Percentiles rank a stretch among this genome's conserved stretches.
Conservation (phyloP, 2,113 vertebrate genomes). For the Oryzias woworae region DNA sequence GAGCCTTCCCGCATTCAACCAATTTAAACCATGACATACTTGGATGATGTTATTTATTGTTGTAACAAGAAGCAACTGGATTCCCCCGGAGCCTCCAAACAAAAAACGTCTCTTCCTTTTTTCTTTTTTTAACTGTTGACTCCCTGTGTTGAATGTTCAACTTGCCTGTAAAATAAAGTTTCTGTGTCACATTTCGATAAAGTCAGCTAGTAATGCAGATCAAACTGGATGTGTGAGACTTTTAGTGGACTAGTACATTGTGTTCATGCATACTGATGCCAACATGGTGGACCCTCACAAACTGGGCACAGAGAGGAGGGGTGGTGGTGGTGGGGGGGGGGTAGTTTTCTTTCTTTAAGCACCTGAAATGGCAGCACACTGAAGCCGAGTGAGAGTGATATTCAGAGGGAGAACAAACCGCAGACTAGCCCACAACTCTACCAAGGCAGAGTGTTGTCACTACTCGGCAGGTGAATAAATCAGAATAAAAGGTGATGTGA, state of each 20-base stretch:
- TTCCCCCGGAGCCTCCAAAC: background rate
- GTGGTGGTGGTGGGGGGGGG: conserved; percentile 2
- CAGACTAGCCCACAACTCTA: conserved; percentile 9
- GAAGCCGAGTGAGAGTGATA: conserved; percentile 5
- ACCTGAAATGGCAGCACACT: conserved; percentile 51
- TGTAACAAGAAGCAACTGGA: conserved; percentile 4
- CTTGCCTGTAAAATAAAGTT: conserved; percentile 3
- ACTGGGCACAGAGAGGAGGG: conserved; percentile 31
- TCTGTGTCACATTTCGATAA: conserved; percentile 51
- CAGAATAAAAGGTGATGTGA: conserved; percentile 5
- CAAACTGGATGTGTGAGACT: conserved; percentile 51
- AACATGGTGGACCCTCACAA: conserved; percentile 46
- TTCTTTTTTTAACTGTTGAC: conserved; percentile 2
- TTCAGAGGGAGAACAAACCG: conserved; percentile 31
- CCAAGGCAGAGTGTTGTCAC: background rate
- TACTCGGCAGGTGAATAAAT: background rate
- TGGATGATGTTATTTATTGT: conserved; percentile 4
- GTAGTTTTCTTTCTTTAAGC: conserved; percentile 38
- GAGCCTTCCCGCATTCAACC: background rate
- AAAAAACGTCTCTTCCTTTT: conserved; percentile 8
- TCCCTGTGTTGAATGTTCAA: background rate
- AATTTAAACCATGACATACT: conserved; percentile 11
- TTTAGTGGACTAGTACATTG: conserved; percentile 58
- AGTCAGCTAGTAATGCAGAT: conserved; percentile 56
- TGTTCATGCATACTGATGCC: conserved; percentile 53